A percentile compares a stretch with the other conserved stretches of the same genome.
Evolutionary conservation across 1,140 invertebrate species (phyloP).

Genomic region (Drosophila athabasca): DNA sequence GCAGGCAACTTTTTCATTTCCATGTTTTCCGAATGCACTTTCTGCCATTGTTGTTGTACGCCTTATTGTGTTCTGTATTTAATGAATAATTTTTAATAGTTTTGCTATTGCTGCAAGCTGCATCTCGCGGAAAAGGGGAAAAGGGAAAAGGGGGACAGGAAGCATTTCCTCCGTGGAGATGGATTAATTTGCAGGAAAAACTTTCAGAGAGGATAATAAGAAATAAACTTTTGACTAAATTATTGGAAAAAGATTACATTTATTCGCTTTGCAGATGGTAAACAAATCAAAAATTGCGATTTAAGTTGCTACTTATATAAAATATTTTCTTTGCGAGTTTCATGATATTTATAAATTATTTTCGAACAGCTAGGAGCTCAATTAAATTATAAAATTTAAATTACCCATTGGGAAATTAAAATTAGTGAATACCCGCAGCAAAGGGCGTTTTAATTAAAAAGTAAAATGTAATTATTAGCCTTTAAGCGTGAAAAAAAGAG

Average conservation of each 20-base stretch:
- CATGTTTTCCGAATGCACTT: conserved; percentile 55
- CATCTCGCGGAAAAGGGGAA: not conserved
- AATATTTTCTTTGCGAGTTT: no score
- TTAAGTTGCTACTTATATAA: no score
- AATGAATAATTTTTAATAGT: conserved; percentile 82
- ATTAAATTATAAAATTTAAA: no score
- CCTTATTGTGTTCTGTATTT: conserved; percentile 70
- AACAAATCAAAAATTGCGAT: not conserved
- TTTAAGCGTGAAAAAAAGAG: no score
- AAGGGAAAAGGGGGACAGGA: conserved; percentile 3
- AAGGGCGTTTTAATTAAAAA: no score
- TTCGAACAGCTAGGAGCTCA: no score
- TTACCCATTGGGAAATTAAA: no score
- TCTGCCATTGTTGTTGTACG: conserved; percentile 36
- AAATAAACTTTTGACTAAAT: conserved; percentile 59
- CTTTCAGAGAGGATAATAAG: conserved; percentile 34
- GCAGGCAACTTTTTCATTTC: conserved; percentile 59
- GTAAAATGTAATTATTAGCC: no score
- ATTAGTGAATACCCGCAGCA: no score
- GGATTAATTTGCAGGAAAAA: conserved; percentile 45
- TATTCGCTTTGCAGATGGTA: conserved; percentile 8
- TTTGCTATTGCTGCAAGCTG: conserved; percentile 45
- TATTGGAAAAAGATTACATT: conserved; percentile 19
- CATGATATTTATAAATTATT: no score
- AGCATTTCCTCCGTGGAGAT: conserved; percentile 34